Conservation (phyloP, 2,113 vertebrate genomes). For the Alectura lathami region DNA sequence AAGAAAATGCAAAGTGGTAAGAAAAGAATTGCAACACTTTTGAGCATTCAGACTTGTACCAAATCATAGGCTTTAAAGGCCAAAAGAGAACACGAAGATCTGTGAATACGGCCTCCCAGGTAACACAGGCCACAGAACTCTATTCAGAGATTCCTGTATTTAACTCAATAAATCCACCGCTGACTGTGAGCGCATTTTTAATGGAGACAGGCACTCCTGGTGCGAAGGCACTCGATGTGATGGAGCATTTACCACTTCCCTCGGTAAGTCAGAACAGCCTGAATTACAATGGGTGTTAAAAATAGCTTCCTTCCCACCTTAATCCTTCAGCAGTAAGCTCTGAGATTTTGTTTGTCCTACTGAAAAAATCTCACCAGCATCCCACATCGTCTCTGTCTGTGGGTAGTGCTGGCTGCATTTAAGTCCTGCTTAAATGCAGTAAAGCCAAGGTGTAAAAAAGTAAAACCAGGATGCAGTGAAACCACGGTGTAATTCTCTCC, state of each 20-base stretch:
- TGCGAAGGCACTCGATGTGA: background rate
- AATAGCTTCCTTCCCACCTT: background rate
- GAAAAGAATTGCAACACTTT: background rate
- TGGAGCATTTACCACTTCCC: background rate
- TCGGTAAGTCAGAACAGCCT: background rate
- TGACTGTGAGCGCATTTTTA: background rate
- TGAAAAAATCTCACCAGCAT: background rate
- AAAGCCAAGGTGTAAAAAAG: background rate
- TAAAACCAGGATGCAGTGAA: background rate
- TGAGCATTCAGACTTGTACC: background rate
- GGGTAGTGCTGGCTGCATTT: background rate
- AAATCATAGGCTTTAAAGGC: conserved; percentile 6
- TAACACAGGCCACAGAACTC: background rate
- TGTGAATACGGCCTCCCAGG: background rate
- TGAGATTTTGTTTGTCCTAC: background rate
- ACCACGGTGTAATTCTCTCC: background rate
- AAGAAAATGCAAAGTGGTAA: background rate
- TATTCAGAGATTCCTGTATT: conserved; percentile 22
- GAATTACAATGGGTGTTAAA: background rate
- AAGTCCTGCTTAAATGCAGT: background rate
- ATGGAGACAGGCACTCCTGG: background rate
- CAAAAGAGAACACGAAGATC: background rate
- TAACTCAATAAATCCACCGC: background rate
- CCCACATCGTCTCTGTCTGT: background rate
- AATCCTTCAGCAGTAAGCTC: background rate